Evolutionary conservation across 2,797 vertebrate genomes (phyloP).

Genomic region (Darevskia mixta): DNA sequence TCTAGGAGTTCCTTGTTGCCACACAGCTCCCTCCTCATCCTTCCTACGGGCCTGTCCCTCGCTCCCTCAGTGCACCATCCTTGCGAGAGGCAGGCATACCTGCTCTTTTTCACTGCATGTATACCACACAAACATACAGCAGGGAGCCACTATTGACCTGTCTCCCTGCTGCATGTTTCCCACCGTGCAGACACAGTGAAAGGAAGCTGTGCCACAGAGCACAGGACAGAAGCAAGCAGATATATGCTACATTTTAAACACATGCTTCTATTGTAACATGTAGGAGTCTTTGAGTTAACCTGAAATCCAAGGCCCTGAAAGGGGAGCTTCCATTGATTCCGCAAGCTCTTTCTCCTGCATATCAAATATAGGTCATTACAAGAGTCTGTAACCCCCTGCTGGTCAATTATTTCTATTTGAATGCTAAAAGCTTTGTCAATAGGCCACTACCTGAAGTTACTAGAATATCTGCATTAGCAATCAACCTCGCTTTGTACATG

Average conservation of each 20-base stretch:
- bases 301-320: conserved; percentile 7
- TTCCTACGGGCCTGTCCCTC: not conserved
- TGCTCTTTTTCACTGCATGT: not conserved
- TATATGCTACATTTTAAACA: conserved; percentile 4
- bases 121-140: not conserved
- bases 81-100: not conserved
- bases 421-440: conserved; percentile 43
- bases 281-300: not conserved
- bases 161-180: not conserved
- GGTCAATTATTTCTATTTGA: conserved; percentile 41
- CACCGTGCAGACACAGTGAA: not conserved
- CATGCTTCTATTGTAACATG: conserved; percentile 9
- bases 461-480: conserved; percentile 27
- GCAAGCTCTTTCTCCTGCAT: conserved; percentile 4
- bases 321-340: not conserved
- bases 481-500: conserved; percentile 13
- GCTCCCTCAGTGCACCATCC: not conserved
- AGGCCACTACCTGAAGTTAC: conserved; percentile 37
- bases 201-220: not conserved
- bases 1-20: not conserved
- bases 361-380: conserved; percentile 39
- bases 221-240: not conserved
- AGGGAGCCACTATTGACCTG: not conserved
- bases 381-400: conserved; percentile 27
- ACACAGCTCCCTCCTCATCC: not conserved